Percentiles rank a stretch among this genome's conserved stretches.
Evolutionary conservation across 1,140 invertebrate species (phyloP).

Genomic region (Formica selysi): DNA sequence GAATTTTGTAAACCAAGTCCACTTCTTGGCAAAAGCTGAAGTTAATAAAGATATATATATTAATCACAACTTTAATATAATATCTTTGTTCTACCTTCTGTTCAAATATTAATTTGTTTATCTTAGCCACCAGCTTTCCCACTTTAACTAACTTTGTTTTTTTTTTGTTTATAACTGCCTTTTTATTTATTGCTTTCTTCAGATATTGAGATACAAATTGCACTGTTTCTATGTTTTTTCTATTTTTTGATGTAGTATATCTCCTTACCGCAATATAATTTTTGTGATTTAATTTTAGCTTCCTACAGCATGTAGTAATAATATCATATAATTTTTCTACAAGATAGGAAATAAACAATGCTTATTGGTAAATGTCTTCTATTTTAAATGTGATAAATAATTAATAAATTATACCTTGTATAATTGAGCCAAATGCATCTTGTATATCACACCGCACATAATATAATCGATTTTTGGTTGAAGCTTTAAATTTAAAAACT

Average conservation of each 20-base stretch:
- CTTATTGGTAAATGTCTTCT: not conserved
- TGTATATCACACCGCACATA: slow-evolving; percentile 28
- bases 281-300: not conserved
- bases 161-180: not conserved
- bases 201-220: slow-evolving; percentile 7
- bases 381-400: not conserved
- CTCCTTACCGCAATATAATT: not conserved
- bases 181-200: not conserved
- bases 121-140: not conserved
- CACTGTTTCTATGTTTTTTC: not conserved
- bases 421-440: slow-evolving; percentile 51
- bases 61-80: not conserved
- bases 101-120: slow-evolving; percentile 48
- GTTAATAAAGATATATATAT: too few relatives aligned
- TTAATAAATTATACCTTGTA: slow-evolving; percentile 38
- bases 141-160: not conserved
- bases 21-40: too few relatives aligned
- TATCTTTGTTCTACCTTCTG: slow-evolving; percentile 39
- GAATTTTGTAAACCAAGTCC: too few relatives aligned
- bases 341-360: not conserved
- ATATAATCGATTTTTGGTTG: slow-evolving; percentile 4
- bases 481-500: not conserved
- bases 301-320: not conserved
- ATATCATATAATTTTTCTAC: slow-evolving; percentile 46
- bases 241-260: not conserved